phyloP scores from a whole-genome alignment of 2,113 vertebrate genomes.

The Indicator indicator region DNA sequence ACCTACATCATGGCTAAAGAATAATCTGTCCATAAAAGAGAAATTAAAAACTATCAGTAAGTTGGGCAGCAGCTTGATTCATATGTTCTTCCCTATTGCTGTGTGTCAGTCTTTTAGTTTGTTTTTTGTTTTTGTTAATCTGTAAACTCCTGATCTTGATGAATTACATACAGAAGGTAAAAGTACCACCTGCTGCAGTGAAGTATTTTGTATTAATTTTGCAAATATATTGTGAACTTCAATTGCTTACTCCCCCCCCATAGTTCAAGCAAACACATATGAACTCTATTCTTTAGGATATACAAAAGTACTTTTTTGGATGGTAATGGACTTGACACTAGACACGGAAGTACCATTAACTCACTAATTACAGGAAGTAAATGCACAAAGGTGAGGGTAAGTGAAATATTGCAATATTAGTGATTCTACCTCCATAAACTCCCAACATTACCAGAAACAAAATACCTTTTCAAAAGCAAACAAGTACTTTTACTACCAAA shows the following conservation, averaged over 20 bases:
- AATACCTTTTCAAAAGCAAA: background rate
- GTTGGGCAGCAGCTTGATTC: background rate
- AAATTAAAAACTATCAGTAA: background rate
- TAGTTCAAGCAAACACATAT: background rate
- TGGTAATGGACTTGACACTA: background rate
- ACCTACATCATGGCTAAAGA: background rate
- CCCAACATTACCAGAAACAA: background rate
- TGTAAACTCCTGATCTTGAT: background rate
- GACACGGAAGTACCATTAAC: background rate
- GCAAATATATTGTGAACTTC: background rate
- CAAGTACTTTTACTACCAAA: background rate
- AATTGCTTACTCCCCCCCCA: background rate
- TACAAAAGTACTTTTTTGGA: background rate
- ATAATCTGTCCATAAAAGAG: background rate
- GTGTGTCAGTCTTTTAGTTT: background rate
- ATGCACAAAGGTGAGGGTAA: fast-evolving
- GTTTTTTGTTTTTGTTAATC: background rate
- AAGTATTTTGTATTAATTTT: background rate
- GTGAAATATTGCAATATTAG: background rate
- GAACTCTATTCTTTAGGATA: background rate
- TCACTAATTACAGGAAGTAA: background rate
- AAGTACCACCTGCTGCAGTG: background rate
- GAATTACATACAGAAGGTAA: background rate
- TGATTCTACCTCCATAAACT: background rate
- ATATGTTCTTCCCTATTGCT: background rate